Evolutionary conservation across 1,140 invertebrate genomes (phyloP), one percentile per base, ranked within the genome.

Genomic region (Callitettix versicolor): DNA sequence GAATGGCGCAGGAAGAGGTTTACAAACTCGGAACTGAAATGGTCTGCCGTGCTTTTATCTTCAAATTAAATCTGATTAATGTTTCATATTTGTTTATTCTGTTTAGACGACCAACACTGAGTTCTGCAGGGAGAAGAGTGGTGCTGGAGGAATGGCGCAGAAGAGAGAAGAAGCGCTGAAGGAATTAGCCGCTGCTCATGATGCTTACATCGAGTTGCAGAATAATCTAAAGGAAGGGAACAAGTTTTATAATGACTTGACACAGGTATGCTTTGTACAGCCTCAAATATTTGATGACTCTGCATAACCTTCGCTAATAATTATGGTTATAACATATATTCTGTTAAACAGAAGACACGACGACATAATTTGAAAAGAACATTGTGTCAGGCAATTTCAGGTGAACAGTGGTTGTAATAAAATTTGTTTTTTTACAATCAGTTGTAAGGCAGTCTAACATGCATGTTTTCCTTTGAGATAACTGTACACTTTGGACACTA

Each of bases 211-310:
- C 62, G 92, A 97, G 69, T 76, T 99, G 18, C 82, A 85, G 55
- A 82, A 78, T 61, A 97, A 98, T 74, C 73, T 98, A 43, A 79
- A 86, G 63, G 95, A 99, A 76, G 95, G 95, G 55, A 86, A 86
- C 12, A 98, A 98, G 75, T 99, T 99, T 75, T 99, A 99, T 73
- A 98, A 97, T 72, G 94, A 98, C 72, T 76, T 99, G 57, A 98
- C 95, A 1, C 81, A 82, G 69, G 78, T 81, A 68, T 56, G 36
- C 57, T 14, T 43, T 41, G n/a, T n/a, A n/a, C n/a, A n/a, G n/a
- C n/a, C 11, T 51, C 20, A 48, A 7, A 15, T 51, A 6, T 22
- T 42, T 5, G 9, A 12, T 53, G 5, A 41, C 7, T 42, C 11
- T 7, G 9, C 6, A 7, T 48, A 9, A n/a, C 6, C 6, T 30